Evolutionary conservation across 92 coral and sea anemone species (phyloP), one percentile per base, ranked within the genome.

Genomic region (Siderastrea siderea): DNA sequence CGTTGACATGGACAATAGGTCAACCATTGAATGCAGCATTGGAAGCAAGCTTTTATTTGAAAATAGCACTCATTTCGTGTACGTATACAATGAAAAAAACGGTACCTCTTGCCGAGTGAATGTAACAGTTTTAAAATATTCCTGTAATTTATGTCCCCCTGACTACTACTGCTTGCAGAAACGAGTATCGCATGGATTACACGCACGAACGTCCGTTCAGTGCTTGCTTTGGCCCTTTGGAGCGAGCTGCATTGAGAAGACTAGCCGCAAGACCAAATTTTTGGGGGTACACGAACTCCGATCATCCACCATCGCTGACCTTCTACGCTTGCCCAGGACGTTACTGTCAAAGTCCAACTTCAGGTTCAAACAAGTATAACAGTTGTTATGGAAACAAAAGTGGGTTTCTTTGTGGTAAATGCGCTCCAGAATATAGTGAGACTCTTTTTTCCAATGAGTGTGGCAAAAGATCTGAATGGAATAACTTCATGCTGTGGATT

Each of bases 171-270:
- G 92, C 77, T 89, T 94, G 7, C 85, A 92, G 47, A 82, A 85
- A 47, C 95, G 97, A 3, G 47, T 51, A 15, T 43, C 83, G 13
- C 77, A 71, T 19, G 97, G 97, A 48, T 49, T 90, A 61, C 14
- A 3, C 38, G 60, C 67, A 0, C 13, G 12, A 4, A 4, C 74
- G 1, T 47, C 65, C 3, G 61, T 88, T n/a, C 10, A 45, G 2
- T 94, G 97, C 62, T 64, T 66, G 10, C 90, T 70, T 2, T 94
- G 97, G 49, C 97, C 97, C 2, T 94, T 75, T 75, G 97, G 97
- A 16, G 91, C 92, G 0, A 73, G 38, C 3, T 94, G 97, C 45
- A 15, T 87, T 19, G 43, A 70, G 47, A 74, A n/a, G 11, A 94
- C 80, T 94, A 55, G 88, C 79, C 12, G 94, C 95, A 17, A 92